Base-by-base conservation (phyloP, 2,888 invertebrate genomes). In the Escarpia spicata region DNA sequence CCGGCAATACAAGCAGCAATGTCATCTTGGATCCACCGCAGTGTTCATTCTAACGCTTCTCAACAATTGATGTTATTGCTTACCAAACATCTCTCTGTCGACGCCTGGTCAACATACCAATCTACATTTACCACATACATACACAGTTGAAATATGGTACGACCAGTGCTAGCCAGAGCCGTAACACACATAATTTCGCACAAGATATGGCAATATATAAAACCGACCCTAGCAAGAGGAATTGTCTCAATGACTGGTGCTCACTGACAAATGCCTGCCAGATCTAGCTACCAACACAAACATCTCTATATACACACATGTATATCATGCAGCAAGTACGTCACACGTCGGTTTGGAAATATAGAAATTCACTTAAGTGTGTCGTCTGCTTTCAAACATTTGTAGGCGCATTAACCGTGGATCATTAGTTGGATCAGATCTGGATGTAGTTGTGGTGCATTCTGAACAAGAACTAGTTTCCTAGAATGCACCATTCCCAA, bases 161-260 rank as follows among this genome's bases (percentile, higher is more conserved):
- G 75, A 75, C 75, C 15, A 15, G 19, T 75, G 26, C 75, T 75
- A 15, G 26, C 19, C 19, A 75, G 75, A 75, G 75, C 75, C 19
- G 75, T 75, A 26, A 75, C 75, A 75, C n/a, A n/a, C 75, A 26
- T 26, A 3, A 26, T 75, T 75, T 75, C 75, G 19, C 75, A 75
- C 75, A 75, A 75, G 75, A 75, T 75, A 75, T 75, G 75, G 75
- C 75, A 75, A 75, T 75, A 75, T 75, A 75, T 75, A 75, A 75
- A 75, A 75, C n/a, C 75, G 26, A 75, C 75, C 75, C 75, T 75
- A 75, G 75, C 75, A 75, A 75, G 75, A 75, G 75, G 75, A 75
- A 75, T 75, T n/a, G 3, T 75, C 75, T 75, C 19, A 75, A 75
- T 26, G 75, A 75, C 75, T 26, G 3, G 75, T 26, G 75, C n/a